phyloP scores from a whole-genome alignment of 2,888 invertebrate species.

The Chaetogeoica ovagalla region DNA sequence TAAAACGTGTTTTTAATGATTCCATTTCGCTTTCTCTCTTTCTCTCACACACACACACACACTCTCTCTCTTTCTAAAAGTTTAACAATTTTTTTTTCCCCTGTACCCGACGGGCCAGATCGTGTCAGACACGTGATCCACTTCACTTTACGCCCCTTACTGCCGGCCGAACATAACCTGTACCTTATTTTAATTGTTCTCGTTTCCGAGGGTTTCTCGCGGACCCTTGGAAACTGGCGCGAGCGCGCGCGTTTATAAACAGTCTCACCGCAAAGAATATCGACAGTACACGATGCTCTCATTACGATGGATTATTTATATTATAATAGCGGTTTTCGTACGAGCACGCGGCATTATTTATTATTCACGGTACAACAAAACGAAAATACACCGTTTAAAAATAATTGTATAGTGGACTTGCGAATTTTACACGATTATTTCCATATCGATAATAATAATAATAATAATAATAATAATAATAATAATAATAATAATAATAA shows the following conservation, averaged over 20 bases:
- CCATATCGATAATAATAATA: too few species aligned
- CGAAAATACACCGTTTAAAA: too few species aligned
- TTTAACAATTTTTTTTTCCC: conserved; percentile 41
- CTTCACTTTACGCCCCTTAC: conserved; percentile 25
- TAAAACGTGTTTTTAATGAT: conserved; percentile 53
- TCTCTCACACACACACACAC: background rate
- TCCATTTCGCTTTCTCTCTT: conserved; percentile 15
- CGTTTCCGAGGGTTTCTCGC: conserved; percentile 34
- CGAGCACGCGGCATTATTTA: too few species aligned
- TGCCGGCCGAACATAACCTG: conserved; percentile 34
- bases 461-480: too few species aligned
- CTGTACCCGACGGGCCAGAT: conserved; percentile 21
- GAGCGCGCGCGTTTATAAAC: conserved; percentile 15
- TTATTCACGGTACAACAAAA: too few species aligned
- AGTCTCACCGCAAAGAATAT: conserved; percentile 36
- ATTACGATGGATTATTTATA: conserved; percentile 33
- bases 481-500: too few species aligned
- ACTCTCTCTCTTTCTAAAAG: conserved; percentile 4
- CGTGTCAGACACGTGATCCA: conserved; percentile 49
- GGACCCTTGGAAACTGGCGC: conserved; percentile 4
- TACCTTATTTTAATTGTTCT: conserved; percentile 49
- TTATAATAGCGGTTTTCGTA: conserved; percentile 2
- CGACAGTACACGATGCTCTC: conserved; percentile 35
- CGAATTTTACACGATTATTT: too few species aligned
- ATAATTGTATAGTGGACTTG: too few species aligned